These are phyloP conservation scores for Sycophila sp. DNA, from an alignment of 1,140 invertebrate species.

Conservation along the genomic window DNA sequence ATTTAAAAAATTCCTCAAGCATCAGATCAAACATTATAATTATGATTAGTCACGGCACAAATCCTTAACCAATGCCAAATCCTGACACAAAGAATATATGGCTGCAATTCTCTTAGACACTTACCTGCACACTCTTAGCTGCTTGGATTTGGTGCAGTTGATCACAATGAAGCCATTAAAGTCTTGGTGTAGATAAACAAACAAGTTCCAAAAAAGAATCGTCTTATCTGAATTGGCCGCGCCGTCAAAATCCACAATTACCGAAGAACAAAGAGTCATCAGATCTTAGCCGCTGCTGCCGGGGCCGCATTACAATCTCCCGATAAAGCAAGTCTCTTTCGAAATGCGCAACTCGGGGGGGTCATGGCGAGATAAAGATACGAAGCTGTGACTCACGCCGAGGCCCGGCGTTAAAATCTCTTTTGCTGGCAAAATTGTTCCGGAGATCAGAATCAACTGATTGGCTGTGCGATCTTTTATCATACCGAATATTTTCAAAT, in stretches of 20 bases:
- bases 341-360: conserved; percentile 11
- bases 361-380: conserved; percentile 20
- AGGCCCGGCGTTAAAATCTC: background rate
- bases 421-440: background rate
- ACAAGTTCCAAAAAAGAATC: background rate
- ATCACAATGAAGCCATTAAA: conserved; percentile 20
- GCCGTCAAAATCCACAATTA: conserved; percentile 15
- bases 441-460: conserved; percentile 9
- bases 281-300: background rate
- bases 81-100: too few relatives aligned
- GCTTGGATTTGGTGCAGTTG: too few relatives aligned
- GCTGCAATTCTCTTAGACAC: too few relatives aligned
- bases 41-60: too few relatives aligned
- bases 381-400: background rate
- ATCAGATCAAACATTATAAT: too few relatives aligned
- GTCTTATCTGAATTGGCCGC: background rate
- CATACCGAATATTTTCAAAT: too few relatives aligned
- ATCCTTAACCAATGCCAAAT: too few relatives aligned
- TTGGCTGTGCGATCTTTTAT: too few relatives aligned
- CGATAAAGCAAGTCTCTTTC: conserved; percentile 7
- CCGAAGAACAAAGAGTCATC: conserved; percentile 26
- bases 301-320: background rate
- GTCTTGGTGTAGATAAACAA: background rate
- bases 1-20: too few relatives aligned
- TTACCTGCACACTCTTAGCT: too few relatives aligned